phyloP scores from a whole-genome alignment of 2,888 invertebrate species.

The Eupithecia abbreviata region DNA sequence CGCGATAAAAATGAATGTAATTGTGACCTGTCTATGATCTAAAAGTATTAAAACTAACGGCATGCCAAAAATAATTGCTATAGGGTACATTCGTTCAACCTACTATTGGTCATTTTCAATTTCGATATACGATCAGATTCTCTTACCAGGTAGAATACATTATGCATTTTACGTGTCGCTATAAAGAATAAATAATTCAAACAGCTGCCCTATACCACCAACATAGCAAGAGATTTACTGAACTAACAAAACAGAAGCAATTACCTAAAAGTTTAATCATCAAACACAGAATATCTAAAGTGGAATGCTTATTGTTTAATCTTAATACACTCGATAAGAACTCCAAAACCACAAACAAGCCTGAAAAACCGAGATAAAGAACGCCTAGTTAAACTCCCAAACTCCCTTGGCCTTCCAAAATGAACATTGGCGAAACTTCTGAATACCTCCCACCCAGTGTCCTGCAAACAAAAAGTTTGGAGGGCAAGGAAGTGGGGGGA shows the following conservation, averaged over 20 bases:
- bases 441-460: slow-evolving; percentile 46
- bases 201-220: neutral
- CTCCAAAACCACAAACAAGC: slow-evolving; percentile 30
- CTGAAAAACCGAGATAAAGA: slow-evolving; percentile 45
- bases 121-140: neutral
- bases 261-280: neutral
- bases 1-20: neutral
- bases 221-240: neutral
- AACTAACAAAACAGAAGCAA: neutral
- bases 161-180: neutral
- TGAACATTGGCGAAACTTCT: slow-evolving; percentile 49
- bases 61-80: neutral
- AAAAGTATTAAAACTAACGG: no score
- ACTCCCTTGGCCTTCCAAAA: slow-evolving; percentile 41
- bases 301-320: neutral
- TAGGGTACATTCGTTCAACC: neutral
- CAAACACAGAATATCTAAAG: neutral
- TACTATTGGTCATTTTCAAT: neutral
- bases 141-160: neutral
- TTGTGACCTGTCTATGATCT: no score
- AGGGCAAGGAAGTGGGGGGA: slow-evolving; percentile 52
- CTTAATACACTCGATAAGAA: slow-evolving; percentile 14
- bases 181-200: neutral
- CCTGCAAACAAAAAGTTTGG: slow-evolving; percentile 68
- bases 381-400: slow-evolving; percentile 35